Evolutionary conservation across 2,113 vertebrate genomes (phyloP), one percentile per base, ranked within the genome.

Genomic region (Tragelaphus scriptus): DNA sequence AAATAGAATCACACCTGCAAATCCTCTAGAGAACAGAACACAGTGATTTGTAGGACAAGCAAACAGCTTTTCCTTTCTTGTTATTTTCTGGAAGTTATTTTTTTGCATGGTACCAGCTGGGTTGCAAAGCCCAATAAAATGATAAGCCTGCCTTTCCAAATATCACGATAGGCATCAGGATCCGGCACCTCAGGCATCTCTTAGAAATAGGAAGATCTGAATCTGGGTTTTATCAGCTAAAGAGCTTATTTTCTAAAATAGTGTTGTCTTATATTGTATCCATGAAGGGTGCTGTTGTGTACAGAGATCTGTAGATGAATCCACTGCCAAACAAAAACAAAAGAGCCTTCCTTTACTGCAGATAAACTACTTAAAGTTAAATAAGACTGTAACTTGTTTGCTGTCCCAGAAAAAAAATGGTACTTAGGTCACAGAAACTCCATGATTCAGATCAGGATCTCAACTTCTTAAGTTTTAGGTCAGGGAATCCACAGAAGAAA

Each of bases 121-220:
- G 65, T 93, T 96, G 40, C 85, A 95, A 59, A 97, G 47, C n/a
- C 82, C 93, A 88, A 93, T 93, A 97, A 98, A 98, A 90, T 47
- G 90, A 95, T 95, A 97, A 98, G 68, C 23, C 90, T 97, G 15
- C 94, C 89, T 96, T 61, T 19, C 53, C 75, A 82, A 94, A 97
- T 94, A 95, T 96, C 96, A 96, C 51, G 28, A 85, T 55, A 94
- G 55, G 55, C 2, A 3, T 97, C 96, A 59, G 26, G n/a, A 98
- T 94, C 75, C 7, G 90, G 86, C n/a, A 80, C 25, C 91, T 86
- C 40, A 36, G 61, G 49, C 36, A 14, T 85, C 49, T 84, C 88
- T 97, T 95, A 89, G 96, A 98, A 98, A 97, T 40, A 92, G 92
- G 96, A 97, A 97, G 96, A 97, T 98, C 95, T 81, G 58, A 97